Percentiles rank a stretch among this genome's conserved stretches.
These are phyloP conservation scores for Lycaena phlaeas DNA, from an alignment of 2,888 invertebrate genomes.

Conservation along the genomic window DNA sequence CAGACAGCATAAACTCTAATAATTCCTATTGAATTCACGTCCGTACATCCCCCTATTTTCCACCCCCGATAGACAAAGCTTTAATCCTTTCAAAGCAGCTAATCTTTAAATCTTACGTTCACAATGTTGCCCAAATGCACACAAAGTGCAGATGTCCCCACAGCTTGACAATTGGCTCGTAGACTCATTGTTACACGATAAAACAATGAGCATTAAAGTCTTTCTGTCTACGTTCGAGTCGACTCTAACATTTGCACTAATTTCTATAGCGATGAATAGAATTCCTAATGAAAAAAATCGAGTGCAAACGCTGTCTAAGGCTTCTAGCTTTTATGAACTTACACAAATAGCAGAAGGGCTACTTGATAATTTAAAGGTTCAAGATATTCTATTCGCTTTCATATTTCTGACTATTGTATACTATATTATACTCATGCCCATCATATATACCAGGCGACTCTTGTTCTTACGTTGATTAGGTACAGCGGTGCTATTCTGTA, in stretches of 20 bases:
- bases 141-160: slow-evolving; percentile 12
- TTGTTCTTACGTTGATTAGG: too few species aligned
- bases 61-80: neutral
- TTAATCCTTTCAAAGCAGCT: slow-evolving; percentile 4
- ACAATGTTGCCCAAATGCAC: slow-evolving; percentile 8
- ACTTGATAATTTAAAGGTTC: too few species aligned
- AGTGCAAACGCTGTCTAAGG: too few species aligned
- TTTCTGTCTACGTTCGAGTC: slow-evolving; percentile 14
- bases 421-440: too few species aligned
- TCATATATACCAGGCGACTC: too few species aligned
- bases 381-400: too few species aligned
- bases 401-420: too few species aligned
- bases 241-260: slow-evolving; percentile 15
- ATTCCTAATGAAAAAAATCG: neutral
- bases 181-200: slow-evolving; percentile 16
- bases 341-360: too few species aligned
- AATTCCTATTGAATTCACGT: neutral
- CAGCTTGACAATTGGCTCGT: slow-evolving; percentile 18
- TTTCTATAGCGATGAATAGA: slow-evolving; percentile 8
- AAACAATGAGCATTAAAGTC: slow-evolving; percentile 18
- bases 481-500: too few species aligned
- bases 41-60: slow-evolving; percentile 2
- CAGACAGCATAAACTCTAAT: neutral
- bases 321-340: too few species aligned
- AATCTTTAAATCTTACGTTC: slow-evolving; percentile 8